Base-by-base conservation (phyloP, 2,888 invertebrate genomes). In the Eustalomyia histrio region DNA sequence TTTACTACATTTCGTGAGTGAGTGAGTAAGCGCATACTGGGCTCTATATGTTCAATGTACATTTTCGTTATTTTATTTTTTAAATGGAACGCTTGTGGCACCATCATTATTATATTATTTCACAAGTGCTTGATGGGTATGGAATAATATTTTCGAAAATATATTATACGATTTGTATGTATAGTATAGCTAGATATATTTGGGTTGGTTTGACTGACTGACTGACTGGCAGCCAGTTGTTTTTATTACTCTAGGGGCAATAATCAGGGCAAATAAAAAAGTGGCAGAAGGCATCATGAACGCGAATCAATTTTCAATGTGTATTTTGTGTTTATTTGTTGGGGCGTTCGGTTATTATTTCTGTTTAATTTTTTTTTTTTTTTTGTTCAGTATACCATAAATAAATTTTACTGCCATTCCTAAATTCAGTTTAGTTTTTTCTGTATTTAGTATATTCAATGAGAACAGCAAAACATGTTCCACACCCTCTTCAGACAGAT, bases 191-290 rank as follows among this genome's bases (percentile, higher is more conserved):
- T 55, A 64, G 35, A 67, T 39, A 14, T 39, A 12, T 39, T 29
- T 29, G 29, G 39, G 39, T 39, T 60, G 50, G 17, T 55, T 29
- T 29, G 29, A 7, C 1, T 29, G 29, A 29, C 29, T 29, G 29
- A 7, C 29, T 29, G 29, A 6, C 29, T 75, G 60, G 10, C 33
- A 35, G 58, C 2, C 18, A 68, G 24, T 72, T 63, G 63, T 68
- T 60, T 75, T 80, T 76, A 76, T 78, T 74, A 67, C 73, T 74
- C 80, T 81, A 74, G 80, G 80, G 80, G 80, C 78, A 21, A 69
- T 60, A 64, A 72, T 76, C 65, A 72, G 57, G 76, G 64, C 58
- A 68, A 39, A 17, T 29, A 29, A 29, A 33, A 47, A 35, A 50
- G 57, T 52, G 75, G 47, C 39, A 67, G 60, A 58, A 57, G 71